Evolutionary conservation across 1,140 invertebrate species (phyloP).

Genomic region (Pseudomyrmex dendroicus): DNA sequence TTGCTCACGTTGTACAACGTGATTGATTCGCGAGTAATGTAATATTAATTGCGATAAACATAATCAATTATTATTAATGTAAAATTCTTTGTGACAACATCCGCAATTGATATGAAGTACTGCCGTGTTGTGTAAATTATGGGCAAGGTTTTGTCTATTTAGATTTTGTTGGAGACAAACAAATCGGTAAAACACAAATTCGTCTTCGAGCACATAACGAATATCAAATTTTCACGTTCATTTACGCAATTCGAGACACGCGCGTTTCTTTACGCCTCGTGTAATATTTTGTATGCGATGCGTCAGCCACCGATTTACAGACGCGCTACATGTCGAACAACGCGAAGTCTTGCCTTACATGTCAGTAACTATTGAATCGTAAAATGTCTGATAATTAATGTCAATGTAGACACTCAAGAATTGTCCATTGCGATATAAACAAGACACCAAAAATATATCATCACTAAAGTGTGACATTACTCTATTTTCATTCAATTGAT

Average conservation of each 20-base stretch:
- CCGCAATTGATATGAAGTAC: background rate
- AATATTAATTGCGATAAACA: background rate
- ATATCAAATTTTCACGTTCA: background rate
- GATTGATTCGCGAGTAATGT: background rate
- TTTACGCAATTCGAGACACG: background rate
- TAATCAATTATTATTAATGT: background rate
- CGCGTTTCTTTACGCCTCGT: background rate
- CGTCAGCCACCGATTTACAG: background rate
- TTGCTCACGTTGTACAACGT: background rate
- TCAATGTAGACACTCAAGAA: no score
- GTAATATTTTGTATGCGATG: background rate
- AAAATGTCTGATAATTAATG: background rate
- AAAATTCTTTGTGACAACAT: background rate
- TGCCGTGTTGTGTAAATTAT: no score
- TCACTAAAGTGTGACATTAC: background rate
- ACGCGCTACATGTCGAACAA: conserved; percentile 1
- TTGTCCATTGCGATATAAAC: background rate
- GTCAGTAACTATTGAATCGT: background rate
- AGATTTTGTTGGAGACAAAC: no score
- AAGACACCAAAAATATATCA: background rate
- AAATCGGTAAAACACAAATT: background rate
- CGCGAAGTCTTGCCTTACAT: background rate
- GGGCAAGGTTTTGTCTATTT: background rate
- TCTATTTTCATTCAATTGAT: background rate
- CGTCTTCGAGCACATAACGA: background rate